Evolutionary conservation across 2,113 vertebrate genomes (phyloP), one percentile per base, ranked within the genome.

Genomic region (Vulpes lagopus): DNA sequence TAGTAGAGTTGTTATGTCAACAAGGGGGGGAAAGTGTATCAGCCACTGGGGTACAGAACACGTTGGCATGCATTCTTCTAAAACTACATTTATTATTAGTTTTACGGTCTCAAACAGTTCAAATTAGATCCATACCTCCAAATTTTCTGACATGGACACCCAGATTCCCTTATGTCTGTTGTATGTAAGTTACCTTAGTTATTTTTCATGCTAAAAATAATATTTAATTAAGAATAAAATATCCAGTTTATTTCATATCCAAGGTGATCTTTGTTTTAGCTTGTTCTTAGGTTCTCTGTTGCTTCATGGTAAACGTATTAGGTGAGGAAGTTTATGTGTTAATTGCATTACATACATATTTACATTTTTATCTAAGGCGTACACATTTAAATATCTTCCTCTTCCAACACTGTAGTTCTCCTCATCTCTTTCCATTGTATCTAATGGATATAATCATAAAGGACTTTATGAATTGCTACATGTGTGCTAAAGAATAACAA

Each of bases 401-500:
- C 27, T 88, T 88, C n/a, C 57, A 69, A 2, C 91, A 59, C 10
- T 38, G 0, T 71, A 11, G 71, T 76, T 95, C 55, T 94, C 43
- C 23, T 96, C 49, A 90, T 25, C 9, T 49, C 53, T 69, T 95
- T 96, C 85, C 67, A 94, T 62, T 94, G 30, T 78, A 71, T 81
- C 16, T 57, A 79, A 51, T 78, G 94, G 67, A 57, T 60, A 73
- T 12, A 90, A 69, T 95, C 93, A 30, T 60, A 71, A 64, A 98
- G 25, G 80, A 59, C 73, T 96, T 97, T 95, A 59, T 91, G 59
- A 96, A 91, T 91, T 85, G 51, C 65, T 93, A 91, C 92, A 97
- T 83, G 59, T 89, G 51, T 96, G 88, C 88, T 96, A 95, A 95
- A 94, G 96, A 95, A 93, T 92, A 97, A 83, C 53, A 95, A 16